These are phyloP conservation scores for Cerastis leucographa DNA, from an alignment of 2,888 invertebrate genomes.

Conservation along the genomic window DNA sequence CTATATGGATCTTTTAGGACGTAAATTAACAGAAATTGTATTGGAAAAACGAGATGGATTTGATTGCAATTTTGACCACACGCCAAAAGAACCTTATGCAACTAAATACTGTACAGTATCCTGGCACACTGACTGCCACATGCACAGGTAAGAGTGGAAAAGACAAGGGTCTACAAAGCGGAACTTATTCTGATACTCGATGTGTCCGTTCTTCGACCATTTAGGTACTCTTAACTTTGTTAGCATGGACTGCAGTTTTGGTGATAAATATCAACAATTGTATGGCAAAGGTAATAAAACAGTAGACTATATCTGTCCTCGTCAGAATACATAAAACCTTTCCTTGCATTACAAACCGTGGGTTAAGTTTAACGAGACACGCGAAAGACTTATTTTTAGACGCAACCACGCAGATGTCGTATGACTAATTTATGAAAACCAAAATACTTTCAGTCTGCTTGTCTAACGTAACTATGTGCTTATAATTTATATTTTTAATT, in stretches of 20 bases:
- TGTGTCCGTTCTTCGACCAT: not conserved
- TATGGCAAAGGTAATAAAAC: not conserved
- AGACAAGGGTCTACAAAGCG: not conserved
- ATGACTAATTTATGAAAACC: constrained; percentile 36
- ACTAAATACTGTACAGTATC: not conserved
- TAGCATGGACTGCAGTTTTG: not conserved
- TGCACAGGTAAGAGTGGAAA: no score
- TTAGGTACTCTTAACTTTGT: not conserved
- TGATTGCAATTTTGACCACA: not conserved
- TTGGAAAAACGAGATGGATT: not conserved
- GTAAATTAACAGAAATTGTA: not conserved
- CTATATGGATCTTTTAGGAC: not conserved
- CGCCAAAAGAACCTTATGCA: not conserved
- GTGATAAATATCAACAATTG: not conserved
- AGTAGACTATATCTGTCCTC: not conserved
- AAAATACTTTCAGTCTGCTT: constrained; percentile 26
- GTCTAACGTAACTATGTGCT: constrained; percentile 16
- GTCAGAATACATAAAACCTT: not conserved
- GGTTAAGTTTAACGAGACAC: constrained; percentile 39
- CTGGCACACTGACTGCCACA: not conserved
- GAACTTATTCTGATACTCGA: not conserved
- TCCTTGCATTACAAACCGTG: constrained; percentile 18
- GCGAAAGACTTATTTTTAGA: constrained; percentile 35
- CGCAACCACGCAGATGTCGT: constrained; percentile 31
- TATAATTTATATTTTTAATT: not conserved